Evolutionary conservation across 2,888 invertebrate genomes (phyloP).

Genomic region (Yponomeuta sedellus): DNA sequence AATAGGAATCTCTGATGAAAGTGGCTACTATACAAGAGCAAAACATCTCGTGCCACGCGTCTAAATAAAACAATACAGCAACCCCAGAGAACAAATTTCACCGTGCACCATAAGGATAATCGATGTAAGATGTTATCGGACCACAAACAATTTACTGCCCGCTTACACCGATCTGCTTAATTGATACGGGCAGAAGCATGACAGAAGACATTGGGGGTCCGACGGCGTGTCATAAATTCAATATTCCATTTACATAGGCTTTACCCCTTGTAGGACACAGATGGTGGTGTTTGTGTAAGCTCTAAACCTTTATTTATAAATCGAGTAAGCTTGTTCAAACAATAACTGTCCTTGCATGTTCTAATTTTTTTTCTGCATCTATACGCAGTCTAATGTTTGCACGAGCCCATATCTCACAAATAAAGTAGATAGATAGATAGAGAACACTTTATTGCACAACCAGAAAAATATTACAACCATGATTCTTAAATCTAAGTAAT

Average conservation of each 20-base stretch:
- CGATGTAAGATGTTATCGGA: slow-evolving; percentile 38
- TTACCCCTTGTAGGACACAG: background rate
- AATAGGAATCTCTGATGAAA: background rate
- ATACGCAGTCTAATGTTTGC: no score
- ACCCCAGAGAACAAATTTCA: slow-evolving; percentile 39
- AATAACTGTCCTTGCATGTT: no score
- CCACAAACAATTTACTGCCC: slow-evolving; percentile 55
- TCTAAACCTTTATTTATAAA: no score
- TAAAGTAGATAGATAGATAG: no score
- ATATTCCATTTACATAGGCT: slow-evolving; percentile 30
- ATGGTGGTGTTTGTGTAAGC: background rate
- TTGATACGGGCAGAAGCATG: slow-evolving; percentile 37
- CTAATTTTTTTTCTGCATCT: no score
- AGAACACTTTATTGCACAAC: no score
- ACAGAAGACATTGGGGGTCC: slow-evolving; percentile 36
- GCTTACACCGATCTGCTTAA: slow-evolving; percentile 65
- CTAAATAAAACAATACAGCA: slow-evolving; percentile 20
- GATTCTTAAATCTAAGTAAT: no score
- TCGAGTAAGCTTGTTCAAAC: no score
- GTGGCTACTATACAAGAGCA: background rate
- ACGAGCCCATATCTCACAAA: no score
- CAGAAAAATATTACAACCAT: no score
- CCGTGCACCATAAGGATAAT: slow-evolving; percentile 28
- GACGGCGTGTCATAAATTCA: slow-evolving; percentile 30
- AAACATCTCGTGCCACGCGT: background rate